These are phyloP conservation scores for Promerops cafer DNA, from an alignment of 2,113 vertebrate genomes.

Conservation along the genomic window DNA sequence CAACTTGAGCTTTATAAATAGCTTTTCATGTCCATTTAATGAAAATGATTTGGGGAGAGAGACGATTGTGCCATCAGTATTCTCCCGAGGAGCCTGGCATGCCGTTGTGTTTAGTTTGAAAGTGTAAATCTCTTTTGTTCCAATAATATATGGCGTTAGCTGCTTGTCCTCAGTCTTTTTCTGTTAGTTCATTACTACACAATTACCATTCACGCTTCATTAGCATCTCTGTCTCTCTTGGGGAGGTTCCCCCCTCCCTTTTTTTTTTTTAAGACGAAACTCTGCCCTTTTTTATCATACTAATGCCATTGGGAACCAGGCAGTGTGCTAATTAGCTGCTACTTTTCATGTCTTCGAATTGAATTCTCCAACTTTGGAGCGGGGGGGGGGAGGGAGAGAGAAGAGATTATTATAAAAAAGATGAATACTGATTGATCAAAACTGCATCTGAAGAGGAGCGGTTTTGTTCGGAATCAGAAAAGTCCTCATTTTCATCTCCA, in stretches of 20 bases:
- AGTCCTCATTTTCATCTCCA: constrained; percentile 58
- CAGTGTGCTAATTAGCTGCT: constrained; percentile 95
- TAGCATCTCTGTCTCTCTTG: constrained; percentile 92
- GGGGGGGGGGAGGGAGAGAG: not conserved
- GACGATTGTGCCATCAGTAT: constrained; percentile 86
- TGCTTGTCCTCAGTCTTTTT: constrained; percentile 95
- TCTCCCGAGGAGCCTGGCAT: constrained; percentile 86
- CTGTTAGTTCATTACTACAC: constrained; percentile 99
- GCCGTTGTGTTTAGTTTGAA: constrained; percentile 98
- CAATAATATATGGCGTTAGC: constrained; percentile 97
- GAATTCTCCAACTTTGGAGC: constrained; percentile 63
- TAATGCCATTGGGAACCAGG: constrained; percentile 84
- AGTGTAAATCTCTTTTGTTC: constrained; percentile 98
- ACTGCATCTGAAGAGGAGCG: constrained; percentile 44
- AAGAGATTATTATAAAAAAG: constrained; percentile 73
- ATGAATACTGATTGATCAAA: constrained; percentile 70
- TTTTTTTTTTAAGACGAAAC: constrained; percentile 74
- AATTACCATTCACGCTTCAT: constrained; percentile 98
- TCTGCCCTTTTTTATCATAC: constrained; percentile 85
- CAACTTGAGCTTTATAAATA: constrained; percentile 90
- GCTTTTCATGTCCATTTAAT: constrained; percentile 99
- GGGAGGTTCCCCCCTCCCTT: not conserved
- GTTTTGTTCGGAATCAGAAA: constrained; percentile 31
- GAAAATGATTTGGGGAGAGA: constrained; percentile 89
- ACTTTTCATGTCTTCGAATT: constrained; percentile 85